A percentile compares a stretch with the other conserved stretches of the same genome.
These are phyloP conservation scores for Gnathonemus longibarbis DNA, from an alignment of 2,113 vertebrate species.

Conservation along the genomic window DNA sequence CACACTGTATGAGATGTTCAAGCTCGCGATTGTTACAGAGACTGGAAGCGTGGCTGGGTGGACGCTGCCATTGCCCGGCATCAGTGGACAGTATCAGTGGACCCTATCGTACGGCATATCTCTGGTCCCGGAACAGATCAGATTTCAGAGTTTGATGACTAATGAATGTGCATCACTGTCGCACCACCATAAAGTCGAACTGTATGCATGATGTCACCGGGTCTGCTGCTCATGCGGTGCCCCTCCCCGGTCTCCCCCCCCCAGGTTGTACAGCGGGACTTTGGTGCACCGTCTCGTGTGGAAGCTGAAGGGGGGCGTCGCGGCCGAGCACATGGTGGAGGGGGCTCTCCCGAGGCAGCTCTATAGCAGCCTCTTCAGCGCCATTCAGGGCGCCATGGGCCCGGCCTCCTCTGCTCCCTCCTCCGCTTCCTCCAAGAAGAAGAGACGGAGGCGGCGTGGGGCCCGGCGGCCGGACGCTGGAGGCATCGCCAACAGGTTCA, in stretches of 20 bases:
- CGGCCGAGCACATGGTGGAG: neutral
- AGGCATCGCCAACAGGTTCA: conserved; percentile 1
- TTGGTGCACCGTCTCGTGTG: neutral
- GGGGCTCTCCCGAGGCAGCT: neutral
- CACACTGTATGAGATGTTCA: neutral
- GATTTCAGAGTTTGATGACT: neutral
- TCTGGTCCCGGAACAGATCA: neutral
- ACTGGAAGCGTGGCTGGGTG: neutral
- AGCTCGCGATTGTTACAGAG: neutral
- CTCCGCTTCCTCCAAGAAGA: neutral
- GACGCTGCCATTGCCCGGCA: neutral
- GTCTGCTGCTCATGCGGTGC: neutral
- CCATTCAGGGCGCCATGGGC: neutral
- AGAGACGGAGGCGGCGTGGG: neutral
- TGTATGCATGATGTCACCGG: neutral
- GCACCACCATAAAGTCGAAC: neutral
- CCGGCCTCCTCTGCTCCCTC: neutral
- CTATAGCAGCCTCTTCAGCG: neutral
- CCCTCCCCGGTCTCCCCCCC: neutral
- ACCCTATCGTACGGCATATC: neutral
- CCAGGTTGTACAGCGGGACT: conserved; percentile 14
- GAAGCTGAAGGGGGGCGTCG: neutral
- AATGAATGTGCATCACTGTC: neutral
- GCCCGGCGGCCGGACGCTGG: neutral
- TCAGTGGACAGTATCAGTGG: neutral